phyloP scores from a whole-genome alignment of 1,140 invertebrate genomes.

The Drosophila aff. region DNA sequence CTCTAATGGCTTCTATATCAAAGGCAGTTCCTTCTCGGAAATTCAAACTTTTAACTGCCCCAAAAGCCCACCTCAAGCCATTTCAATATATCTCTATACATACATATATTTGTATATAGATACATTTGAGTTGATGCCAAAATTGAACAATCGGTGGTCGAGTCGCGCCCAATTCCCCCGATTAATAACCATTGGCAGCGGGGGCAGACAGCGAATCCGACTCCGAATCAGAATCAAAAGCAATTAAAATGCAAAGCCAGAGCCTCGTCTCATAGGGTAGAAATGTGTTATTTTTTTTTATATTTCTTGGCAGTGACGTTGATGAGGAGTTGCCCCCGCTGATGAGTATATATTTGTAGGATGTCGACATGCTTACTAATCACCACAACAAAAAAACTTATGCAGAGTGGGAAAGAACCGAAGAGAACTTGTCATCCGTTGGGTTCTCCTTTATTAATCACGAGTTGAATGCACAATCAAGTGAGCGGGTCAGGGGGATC shows the following conservation, averaged over 20 bases:
- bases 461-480: slow-evolving; percentile 60
- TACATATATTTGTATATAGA: background rate
- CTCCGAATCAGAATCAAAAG: slow-evolving; percentile 64
- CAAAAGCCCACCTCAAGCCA: background rate
- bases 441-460: slow-evolving; percentile 75
- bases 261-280: slow-evolving; percentile 36
- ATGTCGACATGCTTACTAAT: slow-evolving; percentile 82
- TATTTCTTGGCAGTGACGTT: slow-evolving; percentile 51
- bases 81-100: background rate
- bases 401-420: slow-evolving; percentile 54
- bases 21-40: slow-evolving; percentile 6
- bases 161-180: slow-evolving; percentile 39
- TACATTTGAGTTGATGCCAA: slow-evolving; percentile 23
- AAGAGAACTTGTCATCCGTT: slow-evolving; percentile 43
- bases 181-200: slow-evolving; percentile 50
- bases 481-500: slow-evolving; percentile 1
- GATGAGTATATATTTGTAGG: slow-evolving; percentile 63
- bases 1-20: background rate
- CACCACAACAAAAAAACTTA: slow-evolving; percentile 33
- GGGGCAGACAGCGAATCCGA: slow-evolving; percentile 50
- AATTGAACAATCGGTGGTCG: slow-evolving; percentile 19
- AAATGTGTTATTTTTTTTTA: slow-evolving; percentile 27
- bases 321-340: slow-evolving; percentile 55
- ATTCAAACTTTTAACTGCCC: slow-evolving; percentile 10
- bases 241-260: slow-evolving; percentile 82